These are phyloP conservation scores for Pavo muticus DNA, from an alignment of 2,113 vertebrate species.

Conservation along the genomic window DNA sequence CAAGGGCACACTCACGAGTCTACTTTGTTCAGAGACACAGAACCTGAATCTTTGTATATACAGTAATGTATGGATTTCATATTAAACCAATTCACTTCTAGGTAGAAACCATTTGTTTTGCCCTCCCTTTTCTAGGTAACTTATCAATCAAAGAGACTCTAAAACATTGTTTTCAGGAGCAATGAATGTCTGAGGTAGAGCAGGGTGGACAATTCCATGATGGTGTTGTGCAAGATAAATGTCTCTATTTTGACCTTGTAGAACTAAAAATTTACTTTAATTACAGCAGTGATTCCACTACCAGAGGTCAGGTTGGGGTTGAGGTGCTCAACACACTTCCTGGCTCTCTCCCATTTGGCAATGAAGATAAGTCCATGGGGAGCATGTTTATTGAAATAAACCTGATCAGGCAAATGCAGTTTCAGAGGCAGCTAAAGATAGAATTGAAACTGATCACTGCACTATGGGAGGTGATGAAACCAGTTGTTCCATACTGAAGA, in stretches of 20 bases:
- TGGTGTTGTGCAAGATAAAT: background rate
- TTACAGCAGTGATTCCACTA: background rate
- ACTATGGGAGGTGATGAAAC: background rate
- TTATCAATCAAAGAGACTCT: background rate
- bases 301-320: background rate
- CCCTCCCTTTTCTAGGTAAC: background rate
- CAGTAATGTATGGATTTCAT: background rate
- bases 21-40: background rate
- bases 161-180: background rate
- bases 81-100: background rate
- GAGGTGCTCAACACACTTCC: rapidly evolving
- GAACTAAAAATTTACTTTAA: background rate
- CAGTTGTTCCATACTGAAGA: background rate
- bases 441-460: background rate
- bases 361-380: background rate
- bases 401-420: background rate
- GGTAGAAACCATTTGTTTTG: background rate
- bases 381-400: background rate
- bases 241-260: background rate
- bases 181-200: background rate
- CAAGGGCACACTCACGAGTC: background rate
- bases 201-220: background rate
- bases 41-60: background rate
- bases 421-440: background rate
- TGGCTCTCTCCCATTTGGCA: background rate